Evolutionary conservation across 1,140 invertebrate genomes (phyloP).

Genomic region (Drosophila dunni): DNA sequence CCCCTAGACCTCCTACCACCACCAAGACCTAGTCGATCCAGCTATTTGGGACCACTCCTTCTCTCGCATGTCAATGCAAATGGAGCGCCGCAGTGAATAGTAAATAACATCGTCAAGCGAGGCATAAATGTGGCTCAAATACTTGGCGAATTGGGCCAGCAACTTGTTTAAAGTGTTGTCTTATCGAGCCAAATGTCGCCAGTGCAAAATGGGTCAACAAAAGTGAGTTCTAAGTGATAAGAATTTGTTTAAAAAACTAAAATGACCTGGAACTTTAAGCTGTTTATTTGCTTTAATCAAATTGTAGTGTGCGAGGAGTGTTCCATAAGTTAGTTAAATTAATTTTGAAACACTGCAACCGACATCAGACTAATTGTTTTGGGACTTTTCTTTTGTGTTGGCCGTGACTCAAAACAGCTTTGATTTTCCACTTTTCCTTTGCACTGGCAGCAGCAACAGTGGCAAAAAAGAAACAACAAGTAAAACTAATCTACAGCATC

Average conservation of each 20-base stretch:
- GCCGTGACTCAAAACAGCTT: conserved; percentile 57
- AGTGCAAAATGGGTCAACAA: conserved; percentile 28
- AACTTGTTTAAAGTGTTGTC: conserved; percentile 29
- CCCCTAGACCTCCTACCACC: too few species aligned
- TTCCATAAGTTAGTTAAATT: conserved; percentile 45
- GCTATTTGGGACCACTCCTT: neutral
- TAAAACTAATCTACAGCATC: conserved; percentile 61
- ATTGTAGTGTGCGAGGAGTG: conserved; percentile 20
- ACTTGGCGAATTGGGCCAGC: neutral
- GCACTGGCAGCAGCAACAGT: conserved; percentile 26
- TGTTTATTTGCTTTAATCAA: conserved; percentile 10
- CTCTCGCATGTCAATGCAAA: conserved; percentile 49
- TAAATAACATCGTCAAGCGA: conserved; percentile 47
- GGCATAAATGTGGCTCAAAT: conserved; percentile 42
- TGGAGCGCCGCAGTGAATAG: conserved; percentile 55
- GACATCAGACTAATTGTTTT: conserved; percentile 61
- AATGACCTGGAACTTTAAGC: neutral
- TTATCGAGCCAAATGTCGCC: conserved; percentile 1
- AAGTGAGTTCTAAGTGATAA: too few species aligned
- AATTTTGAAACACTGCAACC: conserved; percentile 57
- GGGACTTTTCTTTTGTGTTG: conserved; percentile 50
- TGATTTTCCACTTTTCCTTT: conserved; percentile 64
- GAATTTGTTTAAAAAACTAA: too few species aligned
- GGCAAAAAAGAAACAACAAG: conserved; percentile 25
- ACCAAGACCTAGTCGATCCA: neutral